phyloP scores from a whole-genome alignment of 2,113 vertebrate species.

The Holacanthus passer region DNA sequence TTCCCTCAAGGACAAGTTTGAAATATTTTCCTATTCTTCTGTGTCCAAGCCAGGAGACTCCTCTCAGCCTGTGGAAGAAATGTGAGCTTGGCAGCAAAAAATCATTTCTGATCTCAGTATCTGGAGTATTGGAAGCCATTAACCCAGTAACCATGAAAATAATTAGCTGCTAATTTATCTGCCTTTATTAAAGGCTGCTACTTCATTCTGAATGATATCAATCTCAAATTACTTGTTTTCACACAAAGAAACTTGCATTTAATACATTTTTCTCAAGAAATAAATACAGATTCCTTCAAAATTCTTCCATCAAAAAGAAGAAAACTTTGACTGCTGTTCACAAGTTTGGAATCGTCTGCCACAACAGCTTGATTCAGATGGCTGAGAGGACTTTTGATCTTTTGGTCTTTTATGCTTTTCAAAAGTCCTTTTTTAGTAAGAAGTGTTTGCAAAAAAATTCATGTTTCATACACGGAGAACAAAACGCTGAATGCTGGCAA shows the following conservation, averaged over 20 bases:
- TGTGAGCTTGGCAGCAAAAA: background rate
- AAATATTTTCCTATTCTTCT: background rate
- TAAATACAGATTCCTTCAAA: background rate
- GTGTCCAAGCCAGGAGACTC: background rate
- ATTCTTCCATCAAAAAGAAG: too few relatives aligned
- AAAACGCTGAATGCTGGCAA: too few relatives aligned
- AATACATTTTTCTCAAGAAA: background rate
- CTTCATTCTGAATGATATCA: background rate
- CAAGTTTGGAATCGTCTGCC: too few relatives aligned
- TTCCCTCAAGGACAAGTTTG: background rate
- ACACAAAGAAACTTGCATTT: background rate
- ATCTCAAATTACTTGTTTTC: background rate
- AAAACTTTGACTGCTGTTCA: too few relatives aligned
- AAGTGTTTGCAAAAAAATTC: too few relatives aligned
- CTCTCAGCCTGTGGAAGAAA: background rate
- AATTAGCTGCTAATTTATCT: background rate
- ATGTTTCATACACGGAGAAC: too few relatives aligned
- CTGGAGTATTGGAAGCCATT: background rate
- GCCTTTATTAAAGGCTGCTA: background rate
- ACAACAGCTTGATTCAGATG: background rate
- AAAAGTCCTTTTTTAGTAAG: too few relatives aligned
- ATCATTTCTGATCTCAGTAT: background rate
- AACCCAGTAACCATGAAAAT: background rate
- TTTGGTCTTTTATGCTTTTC: too few relatives aligned
- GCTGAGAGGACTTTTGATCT: too few relatives aligned